A percentile compares a stretch with the other conserved stretches of the same genome.
Conservation (phyloP, 2,797 vertebrate genomes). For the Anguilla pacifica region DNA sequence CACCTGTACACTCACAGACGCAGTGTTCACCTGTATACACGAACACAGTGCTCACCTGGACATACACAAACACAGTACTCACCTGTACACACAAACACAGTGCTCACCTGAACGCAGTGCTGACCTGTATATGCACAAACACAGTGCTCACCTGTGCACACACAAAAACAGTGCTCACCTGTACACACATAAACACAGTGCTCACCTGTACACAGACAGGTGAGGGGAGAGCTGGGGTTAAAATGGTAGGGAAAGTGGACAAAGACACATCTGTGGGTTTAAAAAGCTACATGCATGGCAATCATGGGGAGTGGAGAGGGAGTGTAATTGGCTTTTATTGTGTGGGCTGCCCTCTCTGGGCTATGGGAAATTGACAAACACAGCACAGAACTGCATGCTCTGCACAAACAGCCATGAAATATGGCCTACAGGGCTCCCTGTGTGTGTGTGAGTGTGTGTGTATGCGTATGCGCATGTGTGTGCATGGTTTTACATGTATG, state of each 20-base stretch:
- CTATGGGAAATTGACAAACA: conserved; percentile 65
- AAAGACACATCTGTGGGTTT: conserved; percentile 33
- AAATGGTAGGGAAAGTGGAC: conserved; percentile 20
- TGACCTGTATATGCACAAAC: no score
- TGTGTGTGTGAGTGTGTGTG: conserved; percentile 41
- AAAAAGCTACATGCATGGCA: conserved; percentile 56
- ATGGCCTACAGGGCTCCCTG: conserved; percentile 54
- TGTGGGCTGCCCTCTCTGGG: conserved; percentile 52
- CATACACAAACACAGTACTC: no score
- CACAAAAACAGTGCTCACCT: no score
- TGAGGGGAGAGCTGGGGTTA: not conserved
- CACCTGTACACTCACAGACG: no score
- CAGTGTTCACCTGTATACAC: no score
- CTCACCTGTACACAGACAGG: not conserved
- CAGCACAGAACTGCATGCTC: conserved; percentile 62
- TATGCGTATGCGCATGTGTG: not conserved
- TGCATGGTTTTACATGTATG: not conserved
- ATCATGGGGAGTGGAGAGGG: conserved; percentile 67
- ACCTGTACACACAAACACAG: no score
- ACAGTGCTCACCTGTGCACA: no score
- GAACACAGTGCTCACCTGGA: no score
- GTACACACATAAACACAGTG: not conserved
- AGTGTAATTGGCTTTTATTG: conserved; percentile 66
- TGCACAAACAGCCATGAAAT: conserved; percentile 71
- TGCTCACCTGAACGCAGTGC: no score